Base-by-base conservation (phyloP, 2,888 invertebrate species). In the Idaea aversata region DNA sequence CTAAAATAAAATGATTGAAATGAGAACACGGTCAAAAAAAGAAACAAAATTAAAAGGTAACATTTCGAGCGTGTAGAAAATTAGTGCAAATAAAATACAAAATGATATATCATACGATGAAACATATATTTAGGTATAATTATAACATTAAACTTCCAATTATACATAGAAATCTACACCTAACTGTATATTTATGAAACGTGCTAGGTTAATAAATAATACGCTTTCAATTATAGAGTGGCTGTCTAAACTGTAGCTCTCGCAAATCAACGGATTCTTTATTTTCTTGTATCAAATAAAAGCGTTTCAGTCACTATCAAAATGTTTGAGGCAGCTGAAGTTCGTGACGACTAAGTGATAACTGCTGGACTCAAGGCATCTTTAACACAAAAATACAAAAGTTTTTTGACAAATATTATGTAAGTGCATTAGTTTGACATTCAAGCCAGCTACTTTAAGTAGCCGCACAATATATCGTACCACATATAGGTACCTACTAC, bases 101-200 rank as follows among this genome's bases (percentile, higher is more conserved):
- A 47, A 47, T 47, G 47, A 47, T 47, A 47, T 13, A 47, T 47
- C 47, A 47, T 47, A 47, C 47, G 47, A 47, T 47, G 47, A 47
- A 47, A 47, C 47, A 47, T 47, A 47, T 47, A 47, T 47, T 47
- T 47, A 47, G 47, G 47, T 47, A 47, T 47, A 47, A 47, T 47
- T 47, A 47, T 10, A 47, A 47, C 47, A 47, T 47, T 47, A 47
- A 47, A 13, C 47, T 47, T 47, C 47, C 47, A 47, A 47, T 47
- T 47, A 47, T 7, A 47, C 47, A 47, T 47, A 6, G 47, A 47
- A 47, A 47, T 47, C 47, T 47, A 47, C 47, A 47, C 47, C 47
- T 47, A 47, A 47, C 47, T 47, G 47, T 47, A 47, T 47, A 47
- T 47, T 47, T 47, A 47, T 13, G 47, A 47, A 47, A 47, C 47